Base-by-base conservation (phyloP, 1,140 invertebrate genomes). In the Anastrepha ludens region DNA sequence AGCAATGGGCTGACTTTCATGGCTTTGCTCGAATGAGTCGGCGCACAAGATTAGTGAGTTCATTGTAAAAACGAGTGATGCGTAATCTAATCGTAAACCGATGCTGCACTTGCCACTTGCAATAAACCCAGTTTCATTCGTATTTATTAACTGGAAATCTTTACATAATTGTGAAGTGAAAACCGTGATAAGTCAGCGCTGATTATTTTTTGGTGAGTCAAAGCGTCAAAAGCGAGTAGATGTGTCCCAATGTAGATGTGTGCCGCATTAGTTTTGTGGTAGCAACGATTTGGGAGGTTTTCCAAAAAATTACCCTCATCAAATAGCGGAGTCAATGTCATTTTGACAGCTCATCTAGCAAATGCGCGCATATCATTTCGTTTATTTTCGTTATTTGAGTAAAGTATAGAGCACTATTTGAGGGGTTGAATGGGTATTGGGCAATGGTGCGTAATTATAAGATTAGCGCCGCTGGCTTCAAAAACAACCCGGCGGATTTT, bases 321-420 rank as follows among this genome's bases (percentile, higher is more conserved):
- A 92, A 92, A 90, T 90, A 91, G 90, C 91, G 90, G 91, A 91
- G 91, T 92, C 91, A 92, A 92, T 91, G 91, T 92, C 91, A 92
- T 92, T 92, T 89, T 92, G 91, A 92, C 91, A 92, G 91, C 91
- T 91, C 91, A 92, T 90, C 91, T 92, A 92, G 91, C 90, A 92
- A 91, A 91, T 90, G 90, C 90, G 90, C 64, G 39, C 55, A 86
- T 60, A 65, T 55, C 60, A 67, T 62, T 62, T 62, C n/a, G 2
- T n/a, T 67, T 39, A 20, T 67, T 67, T 67, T 67, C 5, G 60
- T 62, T 62, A 29, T 29, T 29, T 13, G 60, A 58, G 55, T 58
- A 17, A 62, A 17, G 17, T 13, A 62, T 17, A 62, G 60, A 62
- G 8, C 13, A 5, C 1, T 55, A 29, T 29, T 11, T 29, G 47